Evolutionary conservation across 2,797 vertebrate genomes (phyloP).

Genomic region (Eutrigla gurnardus): DNA sequence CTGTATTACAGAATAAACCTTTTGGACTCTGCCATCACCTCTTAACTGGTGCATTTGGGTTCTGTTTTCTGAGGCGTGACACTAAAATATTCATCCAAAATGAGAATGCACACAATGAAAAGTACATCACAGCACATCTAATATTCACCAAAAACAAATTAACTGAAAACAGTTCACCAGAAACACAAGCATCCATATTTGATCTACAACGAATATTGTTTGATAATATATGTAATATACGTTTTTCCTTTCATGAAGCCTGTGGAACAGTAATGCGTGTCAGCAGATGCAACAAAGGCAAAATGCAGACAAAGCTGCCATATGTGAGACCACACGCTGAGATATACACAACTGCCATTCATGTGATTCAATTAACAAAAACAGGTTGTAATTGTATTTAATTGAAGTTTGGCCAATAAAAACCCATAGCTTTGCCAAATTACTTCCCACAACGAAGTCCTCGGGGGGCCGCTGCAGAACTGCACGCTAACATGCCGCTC

Average conservation of each 20-base stretch:
- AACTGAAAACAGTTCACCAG: neutral
- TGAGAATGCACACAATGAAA: neutral
- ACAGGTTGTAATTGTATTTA: conserved; percentile 74
- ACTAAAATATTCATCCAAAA: neutral
- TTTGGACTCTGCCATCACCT: too few relatives aligned
- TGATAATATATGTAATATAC: conserved; percentile 14
- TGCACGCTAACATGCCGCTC: conserved; percentile 56
- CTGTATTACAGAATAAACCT: too few relatives aligned
- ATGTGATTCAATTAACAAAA: conserved; percentile 69
- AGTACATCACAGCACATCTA: neutral
- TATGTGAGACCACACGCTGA: conserved; percentile 33
- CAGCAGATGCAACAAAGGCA: conserved; percentile 22
- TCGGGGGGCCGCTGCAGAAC: conserved; percentile 46
- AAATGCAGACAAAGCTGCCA: conserved; percentile 34
- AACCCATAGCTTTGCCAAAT: conserved; percentile 66
- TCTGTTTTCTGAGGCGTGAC: too few relatives aligned
- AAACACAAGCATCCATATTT: neutral
- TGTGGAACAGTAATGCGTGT: neutral
- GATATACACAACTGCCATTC: conserved; percentile 41
- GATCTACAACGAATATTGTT: neutral
- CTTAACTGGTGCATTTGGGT: too few relatives aligned
- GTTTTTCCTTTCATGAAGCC: conserved; percentile 1
- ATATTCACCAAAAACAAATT: neutral
- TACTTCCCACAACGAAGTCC: conserved; percentile 56
- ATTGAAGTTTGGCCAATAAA: conserved; percentile 77